Base-by-base conservation (phyloP, 2,797 vertebrate species). In the Anguilla pacifica region DNA sequence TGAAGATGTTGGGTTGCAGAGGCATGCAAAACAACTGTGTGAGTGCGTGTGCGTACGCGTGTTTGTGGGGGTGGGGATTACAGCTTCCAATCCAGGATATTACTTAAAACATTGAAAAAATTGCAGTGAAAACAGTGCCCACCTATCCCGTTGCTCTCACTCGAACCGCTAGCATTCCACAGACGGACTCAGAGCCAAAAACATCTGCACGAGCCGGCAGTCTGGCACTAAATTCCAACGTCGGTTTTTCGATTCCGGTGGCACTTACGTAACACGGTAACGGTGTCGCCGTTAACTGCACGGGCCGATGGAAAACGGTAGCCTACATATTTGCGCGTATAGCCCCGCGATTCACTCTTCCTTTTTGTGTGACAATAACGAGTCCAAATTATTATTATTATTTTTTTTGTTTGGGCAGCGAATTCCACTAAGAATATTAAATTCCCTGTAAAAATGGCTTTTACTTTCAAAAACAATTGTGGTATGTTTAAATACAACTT, bases 151-250 rank as follows among this genome's bases (percentile, higher is more conserved):
- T 6, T 2, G 79, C 79, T 82, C 46, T 46, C 46, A 83, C 19
- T 43, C 74, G 83, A 22, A 6, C 39, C 49, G 19, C 57, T 59
- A n/a, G 72, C 88, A 83, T 87, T 87, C 86, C 86, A 86, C 72
- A 61, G 46, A 83, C 13, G 31, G 55, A 57, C 61, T 28, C 57
- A 82, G 39, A 67, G 74, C 79, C 79, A 83, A 83, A 88, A 86
- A 74, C 84, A 70, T 85, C 83, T 85, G 79, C 74, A 46, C 77
- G 53, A 39, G 57, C 79, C 49, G 74, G 81, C 77, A 74, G 79
- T 83, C 86, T 88, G 55, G 31, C 85, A 83, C 59, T 86, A 81
- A 88, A 86, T 86, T 59, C 64, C 46, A 72, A 19, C 25, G 87
- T n/a, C 64, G 74, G 70, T 83, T 84, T 53, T 55, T 39, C 51